These are phyloP conservation scores for Tetragnatha montana DNA, from an alignment of 2,888 invertebrate species.

Conservation along the genomic window DNA sequence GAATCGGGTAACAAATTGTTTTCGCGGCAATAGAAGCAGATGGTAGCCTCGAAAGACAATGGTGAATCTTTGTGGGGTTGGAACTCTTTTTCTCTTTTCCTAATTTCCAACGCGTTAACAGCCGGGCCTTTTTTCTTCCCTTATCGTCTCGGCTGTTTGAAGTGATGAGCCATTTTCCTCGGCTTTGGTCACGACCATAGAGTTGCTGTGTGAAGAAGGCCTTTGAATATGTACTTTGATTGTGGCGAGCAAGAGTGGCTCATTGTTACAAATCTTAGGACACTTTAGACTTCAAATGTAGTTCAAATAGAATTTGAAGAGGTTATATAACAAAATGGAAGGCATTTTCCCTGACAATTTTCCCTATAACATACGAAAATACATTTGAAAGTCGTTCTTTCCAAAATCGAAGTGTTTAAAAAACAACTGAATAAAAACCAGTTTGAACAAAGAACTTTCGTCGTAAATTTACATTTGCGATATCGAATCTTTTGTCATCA, in stretches of 20 bases:
- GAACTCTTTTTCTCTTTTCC: constrained; percentile 9
- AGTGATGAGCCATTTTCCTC: constrained; percentile 4
- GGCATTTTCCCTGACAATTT: too few relatives aligned
- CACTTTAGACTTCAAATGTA: too few relatives aligned
- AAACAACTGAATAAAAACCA: too few relatives aligned
- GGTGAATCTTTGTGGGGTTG: neutral
- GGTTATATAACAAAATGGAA: too few relatives aligned
- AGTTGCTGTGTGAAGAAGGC: neutral
- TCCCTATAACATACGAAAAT: too few relatives aligned
- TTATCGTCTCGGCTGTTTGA: neutral
- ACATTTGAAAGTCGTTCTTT: too few relatives aligned
- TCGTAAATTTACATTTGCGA: too few relatives aligned
- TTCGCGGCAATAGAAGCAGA: constrained; percentile 12
- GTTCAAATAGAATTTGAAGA: too few relatives aligned
- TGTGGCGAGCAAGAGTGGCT: neutral
- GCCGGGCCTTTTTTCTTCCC: neutral
- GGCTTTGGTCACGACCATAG: constrained; percentile 8
- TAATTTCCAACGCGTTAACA: constrained; percentile 15
- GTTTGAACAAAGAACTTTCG: too few relatives aligned
- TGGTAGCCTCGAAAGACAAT: constrained; percentile 3
- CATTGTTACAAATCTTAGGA: too few relatives aligned
- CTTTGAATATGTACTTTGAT: neutral
- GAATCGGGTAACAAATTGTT: constrained; percentile 10
- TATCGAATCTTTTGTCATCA: too few relatives aligned
- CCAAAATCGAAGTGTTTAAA: too few relatives aligned